These are phyloP conservation scores for Brienomyrus brachyistius DNA, from an alignment of 2,113 vertebrate genomes.

Conservation along the genomic window DNA sequence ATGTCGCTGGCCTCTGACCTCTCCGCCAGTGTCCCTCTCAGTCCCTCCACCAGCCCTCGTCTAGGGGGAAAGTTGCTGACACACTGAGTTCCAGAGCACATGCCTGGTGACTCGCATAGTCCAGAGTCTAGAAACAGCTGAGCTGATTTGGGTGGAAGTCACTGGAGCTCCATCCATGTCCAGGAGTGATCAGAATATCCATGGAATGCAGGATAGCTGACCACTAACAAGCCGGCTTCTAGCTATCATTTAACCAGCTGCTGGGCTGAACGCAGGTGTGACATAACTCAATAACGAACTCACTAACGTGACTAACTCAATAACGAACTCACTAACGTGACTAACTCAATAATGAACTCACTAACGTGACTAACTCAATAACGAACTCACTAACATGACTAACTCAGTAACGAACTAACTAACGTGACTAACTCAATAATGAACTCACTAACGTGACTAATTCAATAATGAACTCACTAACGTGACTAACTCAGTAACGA, in stretches of 20 bases:
- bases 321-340: not conserved
- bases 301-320: not conserved
- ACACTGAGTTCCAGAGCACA: slow-evolving; percentile 35
- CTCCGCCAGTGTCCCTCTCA: slow-evolving; percentile 22
- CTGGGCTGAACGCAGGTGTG: too few species aligned
- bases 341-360: too few species aligned
- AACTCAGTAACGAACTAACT: too few species aligned
- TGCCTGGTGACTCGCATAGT: slow-evolving; percentile 43
- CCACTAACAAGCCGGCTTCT: not conserved
- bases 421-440: not conserved
- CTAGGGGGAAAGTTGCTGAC: slow-evolving; percentile 31
- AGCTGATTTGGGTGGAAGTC: slow-evolving; percentile 52
- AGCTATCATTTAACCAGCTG: not conserved
- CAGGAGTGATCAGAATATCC: slow-evolving; percentile 53
- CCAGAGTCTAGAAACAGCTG: slow-evolving; percentile 64
- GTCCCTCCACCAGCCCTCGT: slow-evolving; percentile 21
- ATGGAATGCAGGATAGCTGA: slow-evolving; percentile 50
- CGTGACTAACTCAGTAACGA: not conserved
- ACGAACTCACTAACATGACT: too few species aligned
- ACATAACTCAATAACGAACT: not conserved
- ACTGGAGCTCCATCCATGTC: slow-evolving; percentile 34
- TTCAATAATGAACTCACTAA: too few species aligned
- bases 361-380: not conserved
- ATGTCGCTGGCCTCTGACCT: not conserved
- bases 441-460: too few species aligned